Evolutionary conservation across 30 jellyfish, hydroid and myxozoan genomes (phyloP), one percentile per base, ranked within the genome.

Genomic region (Hydractinia symbiolongicarpus): DNA sequence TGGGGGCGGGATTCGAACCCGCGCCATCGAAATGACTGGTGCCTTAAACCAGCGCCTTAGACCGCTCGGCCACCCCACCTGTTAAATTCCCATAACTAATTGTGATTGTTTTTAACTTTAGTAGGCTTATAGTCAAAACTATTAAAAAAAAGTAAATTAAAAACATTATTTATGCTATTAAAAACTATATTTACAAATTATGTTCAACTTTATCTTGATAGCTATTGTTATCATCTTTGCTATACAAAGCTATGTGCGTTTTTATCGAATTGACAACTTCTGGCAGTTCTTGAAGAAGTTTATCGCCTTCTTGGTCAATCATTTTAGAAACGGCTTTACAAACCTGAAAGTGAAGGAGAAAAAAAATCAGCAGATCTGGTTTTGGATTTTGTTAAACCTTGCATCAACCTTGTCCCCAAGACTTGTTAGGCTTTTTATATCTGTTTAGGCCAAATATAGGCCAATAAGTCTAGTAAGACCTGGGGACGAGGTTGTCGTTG

Each of bases 251-350:
- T 20, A 91, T 72, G 54, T 81, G 95, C 54, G 84, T 79, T 81
- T 91, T 73, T 53, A 91, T 82, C 66, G 88, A n/a, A 58, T 73
- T 84, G 8, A 91, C 79, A 19, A 83, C 83, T 4, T 83, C 95
- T 7, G 98, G 98, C 53, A 86, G 66, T 71, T 61, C 62, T 7
- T 67, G 79, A 44, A 91, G 60, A 74, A 87, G 73, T 66, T 58
- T 75, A 67, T 86, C 81, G 17, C 98, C 96, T 79, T 86, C 89
- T 52, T 86, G 82, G 84, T 86, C 88, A 16, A 91, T 79, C 11
- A 76, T 85, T 5, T 88, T 61, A 9, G 78, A 76, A 81, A 91
- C 72, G 17, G 70, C 91, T 1, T 69, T 55, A 15, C 91, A 72
- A 44, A 91, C 95, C 98, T 91, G 72, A 16, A 75, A 79, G 56